Base-by-base conservation (phyloP, 2,113 vertebrate species). In the Taurulus bubalis region DNA sequence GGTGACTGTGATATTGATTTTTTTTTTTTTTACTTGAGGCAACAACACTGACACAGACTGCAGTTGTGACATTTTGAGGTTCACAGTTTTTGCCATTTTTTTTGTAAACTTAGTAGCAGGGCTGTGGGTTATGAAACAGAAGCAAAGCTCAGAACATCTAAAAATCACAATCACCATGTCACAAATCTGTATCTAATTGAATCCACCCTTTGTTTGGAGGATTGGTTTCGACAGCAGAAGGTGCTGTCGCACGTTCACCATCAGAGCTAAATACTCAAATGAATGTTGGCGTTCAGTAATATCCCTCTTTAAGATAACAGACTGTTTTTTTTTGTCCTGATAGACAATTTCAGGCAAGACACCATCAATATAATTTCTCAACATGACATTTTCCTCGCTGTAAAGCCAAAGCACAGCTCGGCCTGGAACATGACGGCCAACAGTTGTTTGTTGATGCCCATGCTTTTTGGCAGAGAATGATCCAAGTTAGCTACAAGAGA, bases 391-490 rank as follows among this genome's bases (percentile, higher is more conserved):
- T 84, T 65, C 38, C 36, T 74, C 47, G 53, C 24, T 63, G 62
- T 74, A 47, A 71, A 28, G 62, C 80, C 80, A 83, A 85, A 81
- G 74, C 79, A 76, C 87, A 87, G 79, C 72, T 75, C 82, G 88
- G 80, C 40, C 65, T 22, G 45, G 62, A 72, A 87, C 71, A 40
- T 22, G 30, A 69, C 30, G 49, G 86, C 84, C 89, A 89, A 87
- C 85, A 71, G 85, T 85, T 83, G 78, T 85, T 87, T 85, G 87
- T 86, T 89, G 79, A 74, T 87, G 80, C 72, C 80, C 58, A 64
- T 81, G 65, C 45, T 38, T 90, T 77, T 89, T 93, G 91, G 88
- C 92, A 92, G 88, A 71, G 79, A 76, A 42, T 68, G 67, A 70
- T 87, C 74, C 69, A 82, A 74, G 84, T 83, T 83, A 77, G 83